Evolutionary conservation across 2,113 vertebrate genomes (phyloP), one percentile per base, ranked within the genome.

Genomic region (Natator depressus): DNA sequence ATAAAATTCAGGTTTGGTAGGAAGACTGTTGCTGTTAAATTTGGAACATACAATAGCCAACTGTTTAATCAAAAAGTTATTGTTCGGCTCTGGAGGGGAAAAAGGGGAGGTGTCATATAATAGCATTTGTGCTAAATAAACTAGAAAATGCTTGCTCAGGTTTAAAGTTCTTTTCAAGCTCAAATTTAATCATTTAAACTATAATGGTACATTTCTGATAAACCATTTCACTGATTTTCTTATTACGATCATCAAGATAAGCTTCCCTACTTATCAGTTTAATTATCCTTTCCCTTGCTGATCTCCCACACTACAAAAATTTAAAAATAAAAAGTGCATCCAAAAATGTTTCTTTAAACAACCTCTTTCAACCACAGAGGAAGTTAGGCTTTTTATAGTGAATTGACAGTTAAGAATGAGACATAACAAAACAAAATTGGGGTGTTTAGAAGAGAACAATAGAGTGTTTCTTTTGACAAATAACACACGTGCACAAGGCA

Each of bases 1-100:
- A 98, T 98, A 97, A 95, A 95, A 96, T 97, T 97, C 93, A 81
- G 86, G 81, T 80, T 97, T 95, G 91, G 80, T 97, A 93, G 87
- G 93, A 96, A 97, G 87, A 76, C 78, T 98, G 97, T 95, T 95
- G 87, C 97, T 98, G 98, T 97, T 98, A 95, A 97, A 96, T 97
- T 97, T 69, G 95, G 91, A 92, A 92, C 89, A 96, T 80, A 96
- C 87, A 96, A 91, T 80, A 97, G 90, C 75, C 95, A 98, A 93
- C 91, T 96, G 94, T 96, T 98, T 97, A 97, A 98, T 98, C 96
- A 97, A 95, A 96, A 98, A 98, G 94, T 97, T 95, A 94, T 84
- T 97, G 87, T 96, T 98, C 95, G 89, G 91, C 78, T 93, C 86
- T n/a, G 46, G 65, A 46, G 95, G 46, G 88, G 6, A 93, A 94